Conservation (phyloP, 2,797 vertebrate genomes). For the Helarctos malayanus region DNA sequence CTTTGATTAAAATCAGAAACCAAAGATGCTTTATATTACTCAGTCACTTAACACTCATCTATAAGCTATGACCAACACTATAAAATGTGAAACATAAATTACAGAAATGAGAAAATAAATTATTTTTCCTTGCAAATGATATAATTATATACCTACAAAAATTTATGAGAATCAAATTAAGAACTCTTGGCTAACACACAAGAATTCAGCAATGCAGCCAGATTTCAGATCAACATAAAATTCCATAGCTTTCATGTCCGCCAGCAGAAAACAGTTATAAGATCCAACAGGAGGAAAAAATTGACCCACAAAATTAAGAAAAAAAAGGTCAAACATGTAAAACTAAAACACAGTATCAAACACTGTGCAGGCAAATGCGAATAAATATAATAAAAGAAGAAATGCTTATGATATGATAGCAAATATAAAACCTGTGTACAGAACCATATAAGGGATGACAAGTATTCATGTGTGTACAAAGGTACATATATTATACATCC, state of each 20-base stretch:
- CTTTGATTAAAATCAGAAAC: slow-evolving; percentile 32
- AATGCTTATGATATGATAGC: not conserved
- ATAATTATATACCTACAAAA: not conserved
- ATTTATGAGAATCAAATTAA: slow-evolving; percentile 17
- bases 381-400: not conserved
- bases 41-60: not conserved
- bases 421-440: not conserved
- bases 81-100: not conserved
- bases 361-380: not conserved
- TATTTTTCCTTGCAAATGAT: slow-evolving; percentile 23
- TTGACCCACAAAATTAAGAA: not conserved
- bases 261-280: not conserved
- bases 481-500: not conserved
- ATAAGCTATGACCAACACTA: not conserved
- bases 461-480: not conserved
- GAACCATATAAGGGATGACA: not conserved
- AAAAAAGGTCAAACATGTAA: not conserved
- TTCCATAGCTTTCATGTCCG: not conserved
- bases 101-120: not conserved
- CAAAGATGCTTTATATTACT: not conserved
- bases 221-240: slow-evolving; percentile 16
- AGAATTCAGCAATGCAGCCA: not conserved
- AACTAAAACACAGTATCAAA: slow-evolving; percentile 15
- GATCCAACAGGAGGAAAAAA: not conserved
- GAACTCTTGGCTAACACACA: slow-evolving; percentile 20